phyloP scores from a whole-genome alignment of 2,113 vertebrate genomes.

The Mormoops blainvillei region DNA sequence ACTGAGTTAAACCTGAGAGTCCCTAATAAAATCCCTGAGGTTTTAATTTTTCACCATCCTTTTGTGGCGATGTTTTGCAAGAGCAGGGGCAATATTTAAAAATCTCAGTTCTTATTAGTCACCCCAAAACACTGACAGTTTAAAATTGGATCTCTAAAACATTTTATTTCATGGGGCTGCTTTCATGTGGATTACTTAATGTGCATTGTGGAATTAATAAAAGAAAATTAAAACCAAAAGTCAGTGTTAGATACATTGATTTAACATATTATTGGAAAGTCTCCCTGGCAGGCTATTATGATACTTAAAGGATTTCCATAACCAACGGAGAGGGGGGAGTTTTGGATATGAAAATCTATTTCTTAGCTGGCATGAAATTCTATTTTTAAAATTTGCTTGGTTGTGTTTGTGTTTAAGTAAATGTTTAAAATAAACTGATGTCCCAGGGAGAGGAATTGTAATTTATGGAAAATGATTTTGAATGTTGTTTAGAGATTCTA shows the following conservation, averaged over 20 bases:
- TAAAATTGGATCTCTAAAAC: conserved; percentile 32
- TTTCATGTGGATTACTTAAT: neutral
- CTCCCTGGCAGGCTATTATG: neutral
- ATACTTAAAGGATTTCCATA: conserved; percentile 15
- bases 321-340: neutral
- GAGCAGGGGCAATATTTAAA: neutral
- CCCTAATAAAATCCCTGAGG: conserved; percentile 33
- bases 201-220: conserved; percentile 41
- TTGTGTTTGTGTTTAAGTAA: conserved; percentile 46
- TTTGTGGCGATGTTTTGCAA: conserved; percentile 24
- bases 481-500: conserved; percentile 36
- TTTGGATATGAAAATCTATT: neutral
- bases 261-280: neutral
- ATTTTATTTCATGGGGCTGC: neutral
- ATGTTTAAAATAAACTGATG: conserved; percentile 42
- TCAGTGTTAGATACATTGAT: neutral
- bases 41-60: conserved; percentile 38
- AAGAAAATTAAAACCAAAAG: conserved; percentile 7
- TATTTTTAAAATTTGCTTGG: neutral
- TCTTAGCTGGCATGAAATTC: conserved; percentile 4
- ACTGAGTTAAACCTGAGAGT: conserved; percentile 25
- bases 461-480: neutral
- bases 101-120: conserved; percentile 39
- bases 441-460: neutral
- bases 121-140: conserved; percentile 3